These are phyloP conservation scores for Odontomyia ornata DNA, from an alignment of 2,888 invertebrate genomes.

Conservation along the genomic window DNA sequence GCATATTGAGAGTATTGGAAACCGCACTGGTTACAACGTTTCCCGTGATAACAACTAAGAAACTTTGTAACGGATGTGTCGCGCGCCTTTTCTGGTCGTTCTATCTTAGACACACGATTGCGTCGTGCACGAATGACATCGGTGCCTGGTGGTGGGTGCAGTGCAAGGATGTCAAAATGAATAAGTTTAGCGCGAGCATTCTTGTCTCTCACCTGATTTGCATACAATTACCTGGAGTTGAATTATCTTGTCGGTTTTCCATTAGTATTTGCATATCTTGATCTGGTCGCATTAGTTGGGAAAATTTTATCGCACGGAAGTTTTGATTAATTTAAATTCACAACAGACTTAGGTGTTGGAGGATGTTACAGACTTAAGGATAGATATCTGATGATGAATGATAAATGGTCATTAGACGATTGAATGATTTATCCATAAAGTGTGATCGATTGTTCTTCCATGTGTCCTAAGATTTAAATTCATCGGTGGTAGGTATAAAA, in stretches of 20 bases:
- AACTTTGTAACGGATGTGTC: background rate
- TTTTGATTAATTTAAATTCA: background rate
- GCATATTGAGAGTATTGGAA: slow-evolving; percentile 3
- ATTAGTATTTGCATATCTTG: slow-evolving; percentile 39
- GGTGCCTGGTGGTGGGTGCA: background rate
- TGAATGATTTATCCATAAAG: no score
- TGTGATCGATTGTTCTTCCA: no score
- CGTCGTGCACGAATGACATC: background rate
- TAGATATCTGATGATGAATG: no score
- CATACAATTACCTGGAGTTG: slow-evolving; percentile 41
- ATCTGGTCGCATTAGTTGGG: slow-evolving; percentile 23
- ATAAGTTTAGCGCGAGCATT: background rate
- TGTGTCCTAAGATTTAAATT: no score
- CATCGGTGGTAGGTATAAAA: no score
- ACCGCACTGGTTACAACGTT: background rate
- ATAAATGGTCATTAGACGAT: no score
- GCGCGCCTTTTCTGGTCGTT: no score
- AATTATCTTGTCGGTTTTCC: slow-evolving; percentile 37
- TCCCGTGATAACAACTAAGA: background rate
- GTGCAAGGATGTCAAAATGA: background rate
- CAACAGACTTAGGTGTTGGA: background rate
- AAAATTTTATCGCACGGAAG: background rate
- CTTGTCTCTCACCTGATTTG: slow-evolving; percentile 39
- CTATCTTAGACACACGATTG: no score
- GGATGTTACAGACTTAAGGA: no score